phyloP scores from a whole-genome alignment of 2,113 vertebrate genomes.

The Psilopsiagon aymara region DNA sequence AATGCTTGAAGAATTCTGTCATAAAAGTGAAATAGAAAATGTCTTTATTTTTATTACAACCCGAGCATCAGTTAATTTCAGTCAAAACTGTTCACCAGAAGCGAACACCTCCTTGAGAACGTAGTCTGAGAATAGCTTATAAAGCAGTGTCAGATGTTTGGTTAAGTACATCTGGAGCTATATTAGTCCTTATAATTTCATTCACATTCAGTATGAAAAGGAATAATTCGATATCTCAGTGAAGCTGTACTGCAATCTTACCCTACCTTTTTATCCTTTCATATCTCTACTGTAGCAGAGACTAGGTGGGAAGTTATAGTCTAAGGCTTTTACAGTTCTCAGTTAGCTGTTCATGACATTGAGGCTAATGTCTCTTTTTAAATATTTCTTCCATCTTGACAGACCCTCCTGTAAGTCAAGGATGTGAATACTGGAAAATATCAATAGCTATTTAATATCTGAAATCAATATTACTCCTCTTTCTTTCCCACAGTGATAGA shows the following conservation, averaged over 20 bases:
- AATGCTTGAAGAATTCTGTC: background rate
- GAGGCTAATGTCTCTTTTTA: background rate
- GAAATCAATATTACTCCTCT: background rate
- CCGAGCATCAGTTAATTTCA: background rate
- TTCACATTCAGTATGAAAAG: background rate
- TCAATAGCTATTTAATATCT: slow-evolving; percentile 2
- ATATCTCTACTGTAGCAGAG: background rate
- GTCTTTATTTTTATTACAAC: background rate
- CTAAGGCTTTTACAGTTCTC: background rate
- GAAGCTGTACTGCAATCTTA: background rate
- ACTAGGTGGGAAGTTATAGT: background rate
- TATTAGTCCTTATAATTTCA: background rate
- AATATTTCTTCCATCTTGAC: background rate
- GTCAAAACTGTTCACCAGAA: background rate
- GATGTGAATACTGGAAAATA: background rate
- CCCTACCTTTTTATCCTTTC: background rate
- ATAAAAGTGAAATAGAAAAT: background rate
- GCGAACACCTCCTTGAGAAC: background rate
- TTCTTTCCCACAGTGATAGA: background rate
- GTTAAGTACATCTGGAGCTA: background rate
- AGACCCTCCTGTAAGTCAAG: background rate
- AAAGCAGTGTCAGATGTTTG: background rate
- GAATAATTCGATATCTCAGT: background rate
- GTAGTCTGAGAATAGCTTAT: background rate
- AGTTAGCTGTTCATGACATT: background rate